Evolutionary conservation across 2,797 vertebrate genomes (phyloP), one percentile per base, ranked within the genome.

Genomic region (Enteromius mattozi): DNA sequence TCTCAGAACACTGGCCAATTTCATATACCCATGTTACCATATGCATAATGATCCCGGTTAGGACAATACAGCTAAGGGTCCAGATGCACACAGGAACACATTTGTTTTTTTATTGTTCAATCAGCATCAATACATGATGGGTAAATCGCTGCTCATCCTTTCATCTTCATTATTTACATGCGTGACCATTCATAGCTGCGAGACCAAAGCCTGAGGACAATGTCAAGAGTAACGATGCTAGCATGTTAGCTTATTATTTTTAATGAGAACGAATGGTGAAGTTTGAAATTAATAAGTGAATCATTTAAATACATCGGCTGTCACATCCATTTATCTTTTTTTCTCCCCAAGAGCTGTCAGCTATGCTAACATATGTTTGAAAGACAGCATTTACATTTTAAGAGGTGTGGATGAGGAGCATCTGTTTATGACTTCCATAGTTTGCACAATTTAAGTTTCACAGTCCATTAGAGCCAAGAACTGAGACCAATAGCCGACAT

Each of bases 101-200:
- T 83, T 30, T 66, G 37, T 69, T 21, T 24, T 45, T 74, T 63
- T 49, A 51, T 76, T 83, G 24, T 66, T 56, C 81, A 66, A 13
- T 51, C 61, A 54, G 19, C 42, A 74, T 61, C 19, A 30, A 54
- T 40, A 76, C 27, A 76, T 76, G 0, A 76, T 54, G 33, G 35
- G 61, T 66, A 68, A 74, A 82, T 76, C 30, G 21, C 45, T 76
- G 72, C 17, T 76, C 45, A 77, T 77, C 56, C 70, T 82, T 82
- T 82, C 56, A 82, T 82, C 70, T 75, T 74, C 30, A 65, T 47
- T 74, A 82, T 82, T 82, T 82, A 42, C 70, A 74, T 82, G 56
- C n/a, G 37, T 75, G 30, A 61, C 14, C 70, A 75, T 65, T 63
- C 56, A 40, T 30, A 66, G 45, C 33, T 40, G 5, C 5, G 1